Evolutionary conservation across 1,140 invertebrate species (phyloP).

Genomic region (Gonatopus flavifemur): DNA sequence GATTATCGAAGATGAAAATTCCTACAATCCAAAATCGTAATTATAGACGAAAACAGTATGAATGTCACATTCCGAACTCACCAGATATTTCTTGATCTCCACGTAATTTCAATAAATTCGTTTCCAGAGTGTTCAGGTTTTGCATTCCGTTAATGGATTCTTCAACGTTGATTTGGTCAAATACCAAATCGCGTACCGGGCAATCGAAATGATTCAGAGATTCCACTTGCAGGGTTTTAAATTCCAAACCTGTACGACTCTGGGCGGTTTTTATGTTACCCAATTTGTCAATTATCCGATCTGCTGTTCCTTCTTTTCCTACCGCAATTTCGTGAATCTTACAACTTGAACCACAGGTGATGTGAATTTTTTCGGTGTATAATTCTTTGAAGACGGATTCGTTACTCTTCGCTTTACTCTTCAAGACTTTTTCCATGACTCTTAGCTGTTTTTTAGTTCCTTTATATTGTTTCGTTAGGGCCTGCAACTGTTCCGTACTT

Average conservation of each 20-base stretch:
- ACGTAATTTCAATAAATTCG: constrained; percentile 30
- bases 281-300: constrained; percentile 1
- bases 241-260: neutral
- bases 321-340: constrained; percentile 6
- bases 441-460: constrained; percentile 4
- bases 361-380: constrained; percentile 11
- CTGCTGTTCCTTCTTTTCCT: neutral
- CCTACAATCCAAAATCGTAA: constrained; percentile 19
- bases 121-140: constrained; percentile 24
- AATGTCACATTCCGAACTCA: constrained; percentile 7
- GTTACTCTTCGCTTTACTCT: neutral
- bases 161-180: constrained; percentile 28
- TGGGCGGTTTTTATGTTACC: neutral
- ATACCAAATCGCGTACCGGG: constrained; percentile 28
- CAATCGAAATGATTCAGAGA: constrained; percentile 28
- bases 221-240: constrained; percentile 19
- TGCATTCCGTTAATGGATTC: constrained; percentile 33
- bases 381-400: neutral
- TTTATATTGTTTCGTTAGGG: constrained; percentile 23
- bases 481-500: constrained; percentile 18
- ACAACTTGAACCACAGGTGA: constrained; percentile 27
- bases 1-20: constrained; percentile 12
- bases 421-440: neutral
- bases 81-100: constrained; percentile 40
- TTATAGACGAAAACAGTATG: neutral